phyloP scores from a whole-genome alignment of 2,113 vertebrate genomes.

The Chamaea fasciata region DNA sequence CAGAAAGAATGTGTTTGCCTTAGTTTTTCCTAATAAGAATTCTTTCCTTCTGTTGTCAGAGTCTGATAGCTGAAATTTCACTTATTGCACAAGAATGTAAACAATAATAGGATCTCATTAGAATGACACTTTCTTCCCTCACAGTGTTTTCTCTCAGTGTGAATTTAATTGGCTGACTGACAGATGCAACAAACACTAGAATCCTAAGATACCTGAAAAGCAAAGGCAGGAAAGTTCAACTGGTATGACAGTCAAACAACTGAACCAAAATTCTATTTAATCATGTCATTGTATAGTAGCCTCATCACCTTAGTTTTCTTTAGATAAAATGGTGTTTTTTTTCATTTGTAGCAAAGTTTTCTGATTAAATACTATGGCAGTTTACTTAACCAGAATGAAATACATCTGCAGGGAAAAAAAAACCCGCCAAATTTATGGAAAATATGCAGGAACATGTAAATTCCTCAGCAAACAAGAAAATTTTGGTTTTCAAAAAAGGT shows the following conservation, averaged over 20 bases:
- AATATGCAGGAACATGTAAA: not conserved
- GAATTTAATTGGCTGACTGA: constrained; percentile 47
- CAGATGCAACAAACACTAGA: not conserved
- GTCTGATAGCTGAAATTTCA: not conserved
- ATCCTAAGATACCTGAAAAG: not conserved
- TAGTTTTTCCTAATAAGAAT: constrained; percentile 7
- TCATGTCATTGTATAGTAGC: not conserved
- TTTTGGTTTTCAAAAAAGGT: not conserved
- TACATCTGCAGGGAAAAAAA: not conserved
- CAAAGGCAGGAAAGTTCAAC: not conserved
- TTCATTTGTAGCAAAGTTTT: not conserved
- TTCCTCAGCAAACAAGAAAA: not conserved
- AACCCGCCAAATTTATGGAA: not conserved
- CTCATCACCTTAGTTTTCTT: not conserved
- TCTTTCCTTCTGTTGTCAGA: not conserved
- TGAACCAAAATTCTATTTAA: not conserved
- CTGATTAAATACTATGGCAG: not conserved
- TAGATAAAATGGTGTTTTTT: not conserved
- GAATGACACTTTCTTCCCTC: not conserved
- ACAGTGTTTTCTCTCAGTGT: not conserved
- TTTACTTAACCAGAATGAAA: not conserved
- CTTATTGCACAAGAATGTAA: constrained; percentile 10
- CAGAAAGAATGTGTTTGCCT: not conserved
- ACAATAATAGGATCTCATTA: constrained; percentile 51
- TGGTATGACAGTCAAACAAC: not conserved